Conservation (phyloP, 2,113 vertebrate genomes). For the Camelus dromedarius region DNA sequence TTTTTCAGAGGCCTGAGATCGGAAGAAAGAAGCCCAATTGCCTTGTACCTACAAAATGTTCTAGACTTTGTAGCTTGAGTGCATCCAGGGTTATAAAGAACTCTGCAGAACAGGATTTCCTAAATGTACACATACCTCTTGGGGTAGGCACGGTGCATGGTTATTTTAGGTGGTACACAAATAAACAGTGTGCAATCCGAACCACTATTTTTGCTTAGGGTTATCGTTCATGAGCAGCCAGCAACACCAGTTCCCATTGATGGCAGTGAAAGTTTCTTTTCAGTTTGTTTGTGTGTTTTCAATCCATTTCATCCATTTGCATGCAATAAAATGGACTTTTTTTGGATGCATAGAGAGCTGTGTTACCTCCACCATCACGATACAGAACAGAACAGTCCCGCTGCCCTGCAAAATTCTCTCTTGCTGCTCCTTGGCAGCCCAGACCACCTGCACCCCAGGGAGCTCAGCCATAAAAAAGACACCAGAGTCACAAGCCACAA, state of each 20-base stretch:
- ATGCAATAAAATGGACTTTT: not conserved
- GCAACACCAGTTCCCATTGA: not conserved
- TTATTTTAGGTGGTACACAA: not conserved
- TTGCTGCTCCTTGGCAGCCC: rapidly evolving
- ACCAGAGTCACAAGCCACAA: rapidly evolving
- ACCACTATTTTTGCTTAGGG: not conserved
- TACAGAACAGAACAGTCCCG: not conserved
- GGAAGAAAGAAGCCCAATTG: not conserved
- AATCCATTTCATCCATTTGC: not conserved
- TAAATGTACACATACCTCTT: not conserved
- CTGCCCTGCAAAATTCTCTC: not conserved
- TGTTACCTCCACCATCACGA: not conserved
- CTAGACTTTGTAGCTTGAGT: rapidly evolving
- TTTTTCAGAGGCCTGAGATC: not conserved
- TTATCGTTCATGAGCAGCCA: not conserved
- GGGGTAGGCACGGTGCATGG: too few relatives aligned
- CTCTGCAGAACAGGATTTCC: not conserved
- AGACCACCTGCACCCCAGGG: not conserved
- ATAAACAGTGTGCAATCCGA: not conserved
- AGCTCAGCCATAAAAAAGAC: not conserved
- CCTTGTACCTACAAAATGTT: not conserved
- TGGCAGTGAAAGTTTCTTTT: not conserved
- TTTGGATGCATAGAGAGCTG: not conserved
- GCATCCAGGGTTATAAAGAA: not conserved
- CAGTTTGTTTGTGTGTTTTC: not conserved